A percentile compares a stretch with the other conserved stretches of the same genome.
Conservation (phyloP, 2,113 vertebrate genomes). For the Anoura caudifer region DNA sequence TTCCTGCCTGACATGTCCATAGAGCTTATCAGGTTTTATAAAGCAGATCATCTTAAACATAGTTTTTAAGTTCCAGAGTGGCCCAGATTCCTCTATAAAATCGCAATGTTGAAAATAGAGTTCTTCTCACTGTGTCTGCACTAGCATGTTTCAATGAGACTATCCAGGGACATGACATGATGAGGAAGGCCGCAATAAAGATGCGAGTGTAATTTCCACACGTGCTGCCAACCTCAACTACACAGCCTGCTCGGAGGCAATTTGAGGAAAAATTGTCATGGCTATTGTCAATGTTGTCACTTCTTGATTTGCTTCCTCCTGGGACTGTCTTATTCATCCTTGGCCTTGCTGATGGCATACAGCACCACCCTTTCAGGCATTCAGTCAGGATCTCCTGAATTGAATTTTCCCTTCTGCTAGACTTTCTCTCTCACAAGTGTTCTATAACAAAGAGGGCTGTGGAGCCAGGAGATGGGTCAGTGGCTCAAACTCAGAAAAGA, state of each 20-base stretch:
- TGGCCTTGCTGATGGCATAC: neutral
- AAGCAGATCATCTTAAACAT: conserved; percentile 13
- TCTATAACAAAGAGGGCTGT: neutral
- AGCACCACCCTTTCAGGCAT: neutral
- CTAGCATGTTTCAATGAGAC: neutral
- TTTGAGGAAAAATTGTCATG: neutral
- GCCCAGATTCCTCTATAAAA: neutral
- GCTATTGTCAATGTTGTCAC: neutral
- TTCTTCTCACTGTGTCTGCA: neutral
- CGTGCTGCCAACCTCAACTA: neutral
- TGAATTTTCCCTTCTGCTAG: neutral
- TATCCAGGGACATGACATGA: neutral
- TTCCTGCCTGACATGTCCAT: neutral
- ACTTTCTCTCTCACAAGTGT: neutral
- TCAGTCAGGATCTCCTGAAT: neutral
- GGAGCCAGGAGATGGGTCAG: neutral
- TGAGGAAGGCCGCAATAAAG: neutral
- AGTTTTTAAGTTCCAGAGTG: neutral
- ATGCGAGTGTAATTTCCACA: neutral
- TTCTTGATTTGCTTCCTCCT: neutral
- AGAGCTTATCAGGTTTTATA: neutral
- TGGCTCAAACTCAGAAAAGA: neutral
- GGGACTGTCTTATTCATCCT: neutral
- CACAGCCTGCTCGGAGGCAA: neutral
- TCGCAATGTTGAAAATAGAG: neutral